Conservation (phyloP, 2,113 vertebrate genomes). For the Stegastes partitus region DNA sequence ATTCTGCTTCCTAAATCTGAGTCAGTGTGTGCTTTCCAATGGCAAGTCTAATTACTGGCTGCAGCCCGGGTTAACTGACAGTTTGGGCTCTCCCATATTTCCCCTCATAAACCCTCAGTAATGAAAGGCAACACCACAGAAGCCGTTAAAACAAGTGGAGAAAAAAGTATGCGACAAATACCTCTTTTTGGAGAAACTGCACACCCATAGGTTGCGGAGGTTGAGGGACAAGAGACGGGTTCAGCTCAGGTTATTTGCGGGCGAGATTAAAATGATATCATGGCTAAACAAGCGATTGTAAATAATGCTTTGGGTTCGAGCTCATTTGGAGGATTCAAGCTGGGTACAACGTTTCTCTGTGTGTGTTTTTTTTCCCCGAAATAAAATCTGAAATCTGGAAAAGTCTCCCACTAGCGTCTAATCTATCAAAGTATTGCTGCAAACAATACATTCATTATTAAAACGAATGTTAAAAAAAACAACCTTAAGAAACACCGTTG, state of each 20-base stretch:
- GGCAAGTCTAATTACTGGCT: constrained; percentile 72
- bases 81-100: constrained; percentile 66
- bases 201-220: constrained; percentile 17
- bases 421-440: background rate
- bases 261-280: constrained; percentile 6
- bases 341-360: too few relatives aligned
- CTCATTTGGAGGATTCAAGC: too few relatives aligned
- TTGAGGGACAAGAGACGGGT: constrained; percentile 4
- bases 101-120: constrained; percentile 71
- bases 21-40: constrained; percentile 59
- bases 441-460: constrained; percentile 10
- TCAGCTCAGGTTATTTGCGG: constrained; percentile 30
- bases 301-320: background rate
- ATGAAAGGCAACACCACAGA: constrained; percentile 54
- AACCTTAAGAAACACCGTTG: constrained; percentile 14
- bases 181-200: constrained; percentile 24
- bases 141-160: constrained; percentile 41
- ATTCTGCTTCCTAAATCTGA: constrained; percentile 62
- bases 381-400: background rate
- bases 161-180: constrained; percentile 35
- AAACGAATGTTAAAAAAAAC: constrained; percentile 7
- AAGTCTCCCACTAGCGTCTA: background rate
- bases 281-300: background rate
- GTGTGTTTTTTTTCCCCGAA: too few relatives aligned
- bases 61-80: constrained; percentile 61